These are phyloP conservation scores for Sternotherus odoratus DNA, from an alignment of 2,797 vertebrate genomes.

Conservation along the genomic window DNA sequence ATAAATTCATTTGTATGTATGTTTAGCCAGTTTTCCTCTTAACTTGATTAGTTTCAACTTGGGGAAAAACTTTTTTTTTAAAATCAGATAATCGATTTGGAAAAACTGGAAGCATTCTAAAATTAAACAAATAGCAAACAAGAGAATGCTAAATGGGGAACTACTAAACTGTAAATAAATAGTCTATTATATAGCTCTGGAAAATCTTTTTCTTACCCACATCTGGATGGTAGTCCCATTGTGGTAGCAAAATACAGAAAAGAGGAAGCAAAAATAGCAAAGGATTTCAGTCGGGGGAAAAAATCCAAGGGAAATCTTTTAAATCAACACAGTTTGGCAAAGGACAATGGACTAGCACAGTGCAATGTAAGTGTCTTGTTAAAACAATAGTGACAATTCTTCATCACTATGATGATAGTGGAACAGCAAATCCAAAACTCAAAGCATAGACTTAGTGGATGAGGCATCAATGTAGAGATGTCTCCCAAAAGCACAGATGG, in stretches of 20 bases:
- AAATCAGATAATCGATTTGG: not conserved
- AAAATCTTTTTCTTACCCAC: not conserved
- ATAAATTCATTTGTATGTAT: not conserved
- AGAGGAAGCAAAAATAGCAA: not conserved
- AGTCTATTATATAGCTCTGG: not conserved
- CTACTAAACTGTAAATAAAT: not conserved
- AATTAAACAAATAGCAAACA: not conserved
- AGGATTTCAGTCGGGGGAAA: not conserved
- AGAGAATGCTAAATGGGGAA: not conserved
- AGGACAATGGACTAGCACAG: not conserved
- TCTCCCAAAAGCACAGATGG: not conserved
- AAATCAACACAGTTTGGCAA: not conserved
- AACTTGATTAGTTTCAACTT: not conserved
- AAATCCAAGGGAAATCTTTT: not conserved
- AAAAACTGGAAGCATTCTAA: not conserved
- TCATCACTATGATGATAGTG: not conserved
- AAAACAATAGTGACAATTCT: not conserved
- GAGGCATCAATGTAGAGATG: not conserved
- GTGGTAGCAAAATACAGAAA: not conserved
- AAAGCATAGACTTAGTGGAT: not conserved
- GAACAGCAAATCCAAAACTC: not conserved
- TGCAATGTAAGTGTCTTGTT: not conserved
- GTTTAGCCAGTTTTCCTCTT: slow-evolving; percentile 2
- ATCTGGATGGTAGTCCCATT: not conserved
- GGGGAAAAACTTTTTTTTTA: not conserved